Evolutionary conservation across 2,888 invertebrate species (phyloP).

Genomic region (Parthenolecanium corni): DNA sequence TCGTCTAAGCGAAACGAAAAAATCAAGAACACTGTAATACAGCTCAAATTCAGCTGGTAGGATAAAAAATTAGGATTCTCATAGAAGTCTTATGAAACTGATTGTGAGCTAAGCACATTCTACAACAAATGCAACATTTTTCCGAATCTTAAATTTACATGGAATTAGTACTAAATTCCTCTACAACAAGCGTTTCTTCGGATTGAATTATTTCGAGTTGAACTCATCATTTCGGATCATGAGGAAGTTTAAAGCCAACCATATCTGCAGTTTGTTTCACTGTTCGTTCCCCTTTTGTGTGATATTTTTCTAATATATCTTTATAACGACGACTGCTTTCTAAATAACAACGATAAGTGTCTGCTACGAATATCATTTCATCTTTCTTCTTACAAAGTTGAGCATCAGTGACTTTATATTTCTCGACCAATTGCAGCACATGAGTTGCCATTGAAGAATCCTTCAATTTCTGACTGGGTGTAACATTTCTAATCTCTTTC

Average conservation of each 20-base stretch:
- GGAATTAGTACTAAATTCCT: too few species aligned
- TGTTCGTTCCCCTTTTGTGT: constrained; percentile 66
- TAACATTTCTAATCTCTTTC: constrained; percentile 15
- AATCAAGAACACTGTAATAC: too few species aligned
- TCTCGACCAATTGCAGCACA: background rate
- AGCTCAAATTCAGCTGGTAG: too few species aligned
- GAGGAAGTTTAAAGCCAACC: constrained; percentile 74
- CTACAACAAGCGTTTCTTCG: too few species aligned
- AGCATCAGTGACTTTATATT: constrained; percentile 19
- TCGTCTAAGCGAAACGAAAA: too few species aligned
- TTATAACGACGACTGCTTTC: constrained; percentile 54
- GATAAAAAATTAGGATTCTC: too few species aligned
- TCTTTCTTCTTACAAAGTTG: constrained; percentile 25
- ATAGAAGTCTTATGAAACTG: too few species aligned
- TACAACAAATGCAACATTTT: too few species aligned
- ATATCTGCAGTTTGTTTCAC: constrained; percentile 64
- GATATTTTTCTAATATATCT: constrained; percentile 60
- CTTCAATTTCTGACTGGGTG: constrained; percentile 3
- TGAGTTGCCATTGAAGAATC: constrained; percentile 10
- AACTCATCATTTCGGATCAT: constrained; percentile 31
- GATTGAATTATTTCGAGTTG: too few species aligned
- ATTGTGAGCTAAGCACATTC: too few species aligned
- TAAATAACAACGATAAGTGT: constrained; percentile 67
- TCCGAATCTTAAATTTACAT: too few species aligned
- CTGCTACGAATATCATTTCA: constrained; percentile 64